Percentiles rank a stretch among this genome's conserved stretches.
Conservation (phyloP, 2,888 invertebrate species). For the Sinotaia quadrata region DNA sequence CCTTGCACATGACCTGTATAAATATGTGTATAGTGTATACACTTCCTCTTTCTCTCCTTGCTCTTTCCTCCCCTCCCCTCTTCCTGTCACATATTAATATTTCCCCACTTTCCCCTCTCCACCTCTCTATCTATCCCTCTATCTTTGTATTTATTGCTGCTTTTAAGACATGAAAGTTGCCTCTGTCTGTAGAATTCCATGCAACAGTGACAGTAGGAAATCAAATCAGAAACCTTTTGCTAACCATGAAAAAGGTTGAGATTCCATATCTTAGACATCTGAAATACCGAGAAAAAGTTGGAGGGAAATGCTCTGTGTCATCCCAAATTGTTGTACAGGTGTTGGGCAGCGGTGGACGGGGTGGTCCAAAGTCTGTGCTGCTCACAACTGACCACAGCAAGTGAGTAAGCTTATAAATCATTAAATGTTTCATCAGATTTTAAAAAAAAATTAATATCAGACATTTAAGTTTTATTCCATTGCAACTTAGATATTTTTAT, state of each 20-base stretch:
- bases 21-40: no score
- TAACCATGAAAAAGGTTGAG: slow-evolving; percentile 27
- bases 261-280: slow-evolving; percentile 36
- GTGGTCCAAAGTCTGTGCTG: slow-evolving; percentile 40
- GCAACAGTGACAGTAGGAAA: background rate
- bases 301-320: slow-evolving; percentile 39
- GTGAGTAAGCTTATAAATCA: slow-evolving; percentile 25
- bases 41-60: no score
- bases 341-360: slow-evolving; percentile 47
- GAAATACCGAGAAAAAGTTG: slow-evolving; percentile 35
- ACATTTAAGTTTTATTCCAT: background rate
- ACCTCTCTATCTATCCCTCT: no score
- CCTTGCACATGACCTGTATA: no score
- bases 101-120: no score
- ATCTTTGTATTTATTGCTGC: no score
- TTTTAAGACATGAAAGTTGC: no score
- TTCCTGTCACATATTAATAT: no score
- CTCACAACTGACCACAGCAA: slow-evolving; percentile 44
- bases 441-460: background rate
- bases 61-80: no score
- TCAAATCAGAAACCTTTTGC: background rate
- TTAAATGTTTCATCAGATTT: no score
- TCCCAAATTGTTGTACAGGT: slow-evolving; percentile 44
- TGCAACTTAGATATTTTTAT: no score
- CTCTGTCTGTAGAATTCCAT: background rate